Evolutionary conservation across 2,113 vertebrate genomes (phyloP).

Genomic region (Origma solitaria): DNA sequence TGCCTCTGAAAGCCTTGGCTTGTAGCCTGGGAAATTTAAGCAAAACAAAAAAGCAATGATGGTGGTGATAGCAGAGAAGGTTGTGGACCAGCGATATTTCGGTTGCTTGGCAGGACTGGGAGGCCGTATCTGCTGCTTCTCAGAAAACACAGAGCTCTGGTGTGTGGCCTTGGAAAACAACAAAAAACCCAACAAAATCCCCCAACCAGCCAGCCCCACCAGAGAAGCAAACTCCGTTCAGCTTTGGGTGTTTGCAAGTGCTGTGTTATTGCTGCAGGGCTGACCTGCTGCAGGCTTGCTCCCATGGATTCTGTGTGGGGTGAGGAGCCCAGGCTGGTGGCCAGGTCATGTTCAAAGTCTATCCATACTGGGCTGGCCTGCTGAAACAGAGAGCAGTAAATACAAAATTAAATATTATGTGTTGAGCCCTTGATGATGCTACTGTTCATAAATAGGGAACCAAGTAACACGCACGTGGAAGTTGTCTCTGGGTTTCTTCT

Average conservation of each 20-base stretch:
- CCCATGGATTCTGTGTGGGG: not conserved
- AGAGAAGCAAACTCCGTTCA: not conserved
- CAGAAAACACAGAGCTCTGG: not conserved
- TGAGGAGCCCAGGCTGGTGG: not conserved
- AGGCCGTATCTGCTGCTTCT: not conserved
- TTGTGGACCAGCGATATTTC: not conserved
- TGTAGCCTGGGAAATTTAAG: not conserved
- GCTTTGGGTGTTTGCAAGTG: rapidly evolving
- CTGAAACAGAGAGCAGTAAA: not conserved
- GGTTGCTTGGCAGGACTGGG: not conserved
- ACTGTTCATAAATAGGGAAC: conserved; percentile 14
- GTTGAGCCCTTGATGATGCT: conserved; percentile 1
- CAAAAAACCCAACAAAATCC: not conserved
- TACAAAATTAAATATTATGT: not conserved
- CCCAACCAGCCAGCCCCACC: not conserved
- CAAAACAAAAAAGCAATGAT: not conserved
- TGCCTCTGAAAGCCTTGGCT: not conserved
- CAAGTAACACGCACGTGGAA: not conserved
- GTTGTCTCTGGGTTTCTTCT: conserved; percentile 36
- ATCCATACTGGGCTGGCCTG: not conserved
- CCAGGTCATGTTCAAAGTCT: not conserved
- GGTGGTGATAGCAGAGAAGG: not conserved
- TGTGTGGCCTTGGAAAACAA: not conserved
- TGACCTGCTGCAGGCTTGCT: not conserved
- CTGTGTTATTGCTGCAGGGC: not conserved